phyloP scores from a whole-genome alignment of 2,888 invertebrate species.

The Pyrrhosoma nymphula region DNA sequence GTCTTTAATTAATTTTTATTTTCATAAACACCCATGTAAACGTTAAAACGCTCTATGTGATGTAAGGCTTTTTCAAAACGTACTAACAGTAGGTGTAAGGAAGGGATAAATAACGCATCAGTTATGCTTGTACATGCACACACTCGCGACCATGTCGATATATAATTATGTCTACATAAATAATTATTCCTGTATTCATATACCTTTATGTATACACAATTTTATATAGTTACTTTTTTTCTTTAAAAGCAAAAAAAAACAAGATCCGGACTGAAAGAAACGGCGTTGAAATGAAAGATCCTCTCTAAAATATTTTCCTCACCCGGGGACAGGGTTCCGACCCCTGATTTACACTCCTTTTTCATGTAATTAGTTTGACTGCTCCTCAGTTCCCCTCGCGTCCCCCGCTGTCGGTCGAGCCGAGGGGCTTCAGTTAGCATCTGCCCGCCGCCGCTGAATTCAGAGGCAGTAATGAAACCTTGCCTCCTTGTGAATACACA shows the following conservation, averaged over 20 bases:
- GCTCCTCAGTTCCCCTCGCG: background rate
- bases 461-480: background rate
- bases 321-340: background rate
- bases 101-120: no score
- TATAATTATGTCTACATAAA: no score
- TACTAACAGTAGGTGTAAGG: no score
- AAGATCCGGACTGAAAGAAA: background rate
- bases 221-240: background rate
- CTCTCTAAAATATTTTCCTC: background rate
- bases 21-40: no score
- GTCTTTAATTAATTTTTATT: no score
- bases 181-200: no score
- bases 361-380: background rate
- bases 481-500: background rate
- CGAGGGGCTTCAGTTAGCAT: background rate
- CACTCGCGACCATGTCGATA: no score
- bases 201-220: no score
- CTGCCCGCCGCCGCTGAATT: background rate
- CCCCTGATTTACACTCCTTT: background rate
- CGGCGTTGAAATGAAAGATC: background rate
- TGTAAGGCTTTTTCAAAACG: no score
- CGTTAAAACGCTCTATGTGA: no score
- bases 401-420: background rate
- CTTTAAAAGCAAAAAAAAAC: background rate
- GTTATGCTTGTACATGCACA: no score